Evolutionary conservation across 1,140 invertebrate species (phyloP), one percentile per base, ranked within the genome.

Genomic region (Atta texana): DNA sequence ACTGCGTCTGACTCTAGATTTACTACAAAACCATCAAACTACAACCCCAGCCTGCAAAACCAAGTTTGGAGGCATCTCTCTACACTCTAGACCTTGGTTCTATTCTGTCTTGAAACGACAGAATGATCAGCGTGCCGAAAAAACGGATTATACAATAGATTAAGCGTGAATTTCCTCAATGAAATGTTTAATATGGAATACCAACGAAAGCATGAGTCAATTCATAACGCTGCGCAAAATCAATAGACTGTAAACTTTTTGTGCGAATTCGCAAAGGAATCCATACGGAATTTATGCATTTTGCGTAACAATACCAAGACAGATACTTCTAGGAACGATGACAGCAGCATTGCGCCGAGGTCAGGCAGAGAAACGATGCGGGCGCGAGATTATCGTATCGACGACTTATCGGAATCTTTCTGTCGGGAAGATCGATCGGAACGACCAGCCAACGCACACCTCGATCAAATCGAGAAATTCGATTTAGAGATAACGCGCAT

Each of bases 371-470:
- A 64, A 88, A 69, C 59, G 87, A 84, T 77, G 51, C 74, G 69
- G n/a, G 8, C 64, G 51, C 12, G 75, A 86, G 81, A 88, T 88
- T 74, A 66, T 86, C 59, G 66, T 59, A 77, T 72, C 77, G 85
- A 77, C 84, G 78, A 89, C 57, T 90, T 84, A 72, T 91, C 87
- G 89, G 68, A 87, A 87, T 91, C 87, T 72, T 80, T 80, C 64
- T 39, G 89, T 55, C 55, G 51, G 51, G 61, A 87, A 72, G 90
- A 89, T 88, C 85, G 87, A 90, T 88, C 66, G 63, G 63, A 34
- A 24, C 39, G 51, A 84, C 59, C 57, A 24, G 59, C 51, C 66
- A 28, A 34, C 63, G 53, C 69, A 59, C 80, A 31, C 39, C 66
- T 44, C 53, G 74, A 74, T 75, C 24, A 59, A 82, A 71, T 78